These are phyloP conservation scores for Sesia bembeciformis DNA, from an alignment of 2,888 invertebrate species.

Conservation along the genomic window DNA sequence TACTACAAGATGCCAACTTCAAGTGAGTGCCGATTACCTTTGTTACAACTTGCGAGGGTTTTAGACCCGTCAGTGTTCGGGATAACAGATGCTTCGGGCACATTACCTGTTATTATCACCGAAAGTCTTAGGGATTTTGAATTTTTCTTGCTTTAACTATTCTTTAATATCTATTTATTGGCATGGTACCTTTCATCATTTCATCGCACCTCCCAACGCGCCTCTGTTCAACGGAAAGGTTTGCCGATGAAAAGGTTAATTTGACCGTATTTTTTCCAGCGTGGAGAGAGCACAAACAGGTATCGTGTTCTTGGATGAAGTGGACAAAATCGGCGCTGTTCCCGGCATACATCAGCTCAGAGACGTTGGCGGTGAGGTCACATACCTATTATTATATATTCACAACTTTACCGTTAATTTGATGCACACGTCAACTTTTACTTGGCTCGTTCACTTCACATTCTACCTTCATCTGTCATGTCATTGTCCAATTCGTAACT, in stretches of 20 bases:
- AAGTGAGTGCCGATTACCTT: slow-evolving; percentile 40
- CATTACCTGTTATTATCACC: no score
- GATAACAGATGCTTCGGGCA: no score
- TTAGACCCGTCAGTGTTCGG: not conserved
- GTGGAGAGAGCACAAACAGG: slow-evolving; percentile 98
- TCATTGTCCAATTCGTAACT: no score
- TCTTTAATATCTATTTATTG: no score
- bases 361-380: slow-evolving; percentile 87
- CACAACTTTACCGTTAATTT: slow-evolving; percentile 2
- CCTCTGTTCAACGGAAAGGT: no score
- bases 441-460: not conserved
- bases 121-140: no score
- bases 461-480: not conserved
- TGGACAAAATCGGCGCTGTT: slow-evolving; percentile 98
- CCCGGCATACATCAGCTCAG: slow-evolving; percentile 92
- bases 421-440: not conserved
- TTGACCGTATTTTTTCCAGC: slow-evolving; percentile 54
- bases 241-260: no score
- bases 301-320: slow-evolving; percentile 98
- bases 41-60: not conserved
- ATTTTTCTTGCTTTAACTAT: no score
- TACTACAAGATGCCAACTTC: slow-evolving; percentile 96
- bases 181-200: no score
- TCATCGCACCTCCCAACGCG: no score
- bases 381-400: no score